Conservation (phyloP, 2,113 vertebrate genomes). For the Myrmophylax atrothorax region DNA sequence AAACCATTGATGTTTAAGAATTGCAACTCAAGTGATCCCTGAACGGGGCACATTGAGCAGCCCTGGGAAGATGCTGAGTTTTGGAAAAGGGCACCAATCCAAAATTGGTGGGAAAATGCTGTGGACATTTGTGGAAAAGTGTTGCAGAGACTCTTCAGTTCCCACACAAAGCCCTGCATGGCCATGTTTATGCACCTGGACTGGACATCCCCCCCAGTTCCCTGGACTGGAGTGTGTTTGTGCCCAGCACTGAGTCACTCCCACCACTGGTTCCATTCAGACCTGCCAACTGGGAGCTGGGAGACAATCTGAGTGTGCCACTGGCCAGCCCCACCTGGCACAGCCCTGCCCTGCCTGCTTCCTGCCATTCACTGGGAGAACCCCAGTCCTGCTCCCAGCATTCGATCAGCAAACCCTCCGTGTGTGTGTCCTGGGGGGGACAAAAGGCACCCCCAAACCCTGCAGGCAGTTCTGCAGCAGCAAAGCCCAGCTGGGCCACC, state of each 20-base stretch:
- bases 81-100: not conserved
- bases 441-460: not conserved
- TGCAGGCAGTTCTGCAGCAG: not conserved
- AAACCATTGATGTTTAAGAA: not conserved
- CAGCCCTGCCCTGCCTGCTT: not conserved
- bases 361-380: not conserved
- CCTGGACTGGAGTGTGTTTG: not conserved
- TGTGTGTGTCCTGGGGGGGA: not conserved
- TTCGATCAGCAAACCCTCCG: not conserved
- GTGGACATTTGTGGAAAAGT: no score
- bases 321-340: not conserved
- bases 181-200: not conserved
- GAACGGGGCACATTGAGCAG: not conserved
- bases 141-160: not conserved
- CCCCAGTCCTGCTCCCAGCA: not conserved
- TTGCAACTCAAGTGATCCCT: not conserved
- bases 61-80: not conserved
- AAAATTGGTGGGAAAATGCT: not conserved
- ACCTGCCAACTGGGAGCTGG: not conserved
- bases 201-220: not conserved
- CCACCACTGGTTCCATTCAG: not conserved
- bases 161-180: not conserved
- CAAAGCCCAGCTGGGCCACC: rapidly evolving
- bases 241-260: not conserved
- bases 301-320: not conserved